Conservation (phyloP, 2,113 vertebrate species). For the Etia nguti region DNA sequence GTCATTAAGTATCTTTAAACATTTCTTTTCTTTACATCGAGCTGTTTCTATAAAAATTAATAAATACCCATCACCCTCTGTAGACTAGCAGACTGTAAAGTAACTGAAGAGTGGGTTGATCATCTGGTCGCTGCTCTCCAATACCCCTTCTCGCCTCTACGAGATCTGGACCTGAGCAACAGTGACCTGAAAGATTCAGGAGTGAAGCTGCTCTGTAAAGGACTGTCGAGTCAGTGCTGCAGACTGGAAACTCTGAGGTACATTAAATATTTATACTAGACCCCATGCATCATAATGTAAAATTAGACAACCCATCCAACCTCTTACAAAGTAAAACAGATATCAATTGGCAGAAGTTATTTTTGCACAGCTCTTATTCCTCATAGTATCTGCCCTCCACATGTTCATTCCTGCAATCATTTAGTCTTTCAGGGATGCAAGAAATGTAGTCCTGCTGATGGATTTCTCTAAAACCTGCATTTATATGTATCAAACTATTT, state of each 20-base stretch:
- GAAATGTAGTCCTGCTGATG: neutral
- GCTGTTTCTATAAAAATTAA: neutral
- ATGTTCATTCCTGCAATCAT: neutral
- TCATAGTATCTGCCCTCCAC: neutral
- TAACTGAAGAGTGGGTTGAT: constrained; percentile 29
- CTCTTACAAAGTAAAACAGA: neutral
- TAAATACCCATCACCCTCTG: neutral
- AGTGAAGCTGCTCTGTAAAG: constrained; percentile 20
- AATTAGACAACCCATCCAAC: accelerated
- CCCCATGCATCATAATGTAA: accelerated
- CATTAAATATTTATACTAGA: accelerated
- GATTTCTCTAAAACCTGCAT: neutral
- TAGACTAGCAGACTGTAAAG: constrained; percentile 51
- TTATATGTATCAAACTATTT: neutral
- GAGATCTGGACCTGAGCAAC: constrained; percentile 53
- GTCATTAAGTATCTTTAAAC: neutral
- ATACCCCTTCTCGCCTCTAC: constrained; percentile 3
- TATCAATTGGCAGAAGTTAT: neutral
- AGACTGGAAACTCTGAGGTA: constrained; percentile 46
- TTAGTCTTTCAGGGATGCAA: neutral
- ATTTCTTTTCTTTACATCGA: neutral
- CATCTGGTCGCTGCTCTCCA: constrained; percentile 22
- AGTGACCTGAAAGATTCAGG: constrained; percentile 43
- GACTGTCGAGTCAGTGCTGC: constrained; percentile 36
- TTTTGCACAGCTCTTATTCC: neutral